phyloP scores from a whole-genome alignment of 2,797 vertebrate genomes.

The Thamnophis elegans region DNA sequence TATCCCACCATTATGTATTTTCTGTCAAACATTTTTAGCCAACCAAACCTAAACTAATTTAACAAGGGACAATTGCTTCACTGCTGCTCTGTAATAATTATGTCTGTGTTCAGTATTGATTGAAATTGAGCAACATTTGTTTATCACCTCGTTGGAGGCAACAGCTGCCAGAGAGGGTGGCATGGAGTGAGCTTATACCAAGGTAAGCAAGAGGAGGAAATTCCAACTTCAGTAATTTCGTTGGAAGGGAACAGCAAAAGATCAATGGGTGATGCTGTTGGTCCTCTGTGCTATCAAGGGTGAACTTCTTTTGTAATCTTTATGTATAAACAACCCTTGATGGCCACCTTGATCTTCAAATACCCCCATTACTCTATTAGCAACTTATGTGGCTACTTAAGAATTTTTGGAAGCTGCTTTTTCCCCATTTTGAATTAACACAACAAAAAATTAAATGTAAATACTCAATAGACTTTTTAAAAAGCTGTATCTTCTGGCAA shows the following conservation, averaged over 20 bases:
- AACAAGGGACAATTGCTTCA: constrained; percentile 21
- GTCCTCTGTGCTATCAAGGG: background rate
- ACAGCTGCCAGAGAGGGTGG: background rate
- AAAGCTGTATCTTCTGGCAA: background rate
- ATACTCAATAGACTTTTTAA: background rate
- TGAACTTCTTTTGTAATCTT: background rate
- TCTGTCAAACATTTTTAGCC: background rate
- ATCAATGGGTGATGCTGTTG: background rate
- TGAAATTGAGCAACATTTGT: background rate
- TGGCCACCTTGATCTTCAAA: background rate
- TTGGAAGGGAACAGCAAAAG: background rate
- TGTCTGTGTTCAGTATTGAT: background rate
- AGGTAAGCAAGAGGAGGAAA: background rate
- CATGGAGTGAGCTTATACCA: background rate
- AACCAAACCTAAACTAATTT: background rate
- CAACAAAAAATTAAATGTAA: background rate
- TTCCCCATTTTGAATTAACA: background rate
- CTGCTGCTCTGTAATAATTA: background rate
- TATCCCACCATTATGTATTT: background rate
- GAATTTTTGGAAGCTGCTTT: background rate
- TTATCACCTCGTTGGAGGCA: background rate
- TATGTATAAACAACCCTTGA: background rate
- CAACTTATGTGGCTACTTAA: background rate
- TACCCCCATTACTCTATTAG: background rate
- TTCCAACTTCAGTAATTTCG: background rate